These are phyloP conservation scores for Adrianichthys oophorus DNA, from an alignment of 2,797 vertebrate genomes.

Conservation along the genomic window DNA sequence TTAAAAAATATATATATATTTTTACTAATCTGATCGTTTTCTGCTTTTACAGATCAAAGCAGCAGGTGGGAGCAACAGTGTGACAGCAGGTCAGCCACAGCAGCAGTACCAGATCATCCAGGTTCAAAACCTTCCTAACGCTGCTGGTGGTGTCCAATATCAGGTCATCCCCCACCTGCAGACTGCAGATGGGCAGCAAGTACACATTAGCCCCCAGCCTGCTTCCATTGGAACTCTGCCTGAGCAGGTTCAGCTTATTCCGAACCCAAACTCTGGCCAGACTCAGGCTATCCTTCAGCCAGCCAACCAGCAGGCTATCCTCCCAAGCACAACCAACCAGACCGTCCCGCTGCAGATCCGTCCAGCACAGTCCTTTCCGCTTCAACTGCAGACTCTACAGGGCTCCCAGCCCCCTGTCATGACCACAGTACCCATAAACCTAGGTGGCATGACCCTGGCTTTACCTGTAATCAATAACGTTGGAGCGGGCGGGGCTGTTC, in stretches of 20 bases:
- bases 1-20: neutral
- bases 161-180: constrained; percentile 98
- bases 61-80: constrained; percentile 67
- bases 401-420: constrained; percentile 92
- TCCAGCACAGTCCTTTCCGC: constrained; percentile 91
- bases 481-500: constrained; percentile 85
- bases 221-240: constrained; percentile 80
- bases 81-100: constrained; percentile 72
- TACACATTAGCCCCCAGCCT: constrained; percentile 89
- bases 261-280: constrained; percentile 84
- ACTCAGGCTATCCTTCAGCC: constrained; percentile 86
- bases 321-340: constrained; percentile 91
- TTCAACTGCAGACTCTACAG: constrained; percentile 93
- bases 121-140: constrained; percentile 88
- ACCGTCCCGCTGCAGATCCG: constrained; percentile 94
- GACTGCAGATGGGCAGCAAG: constrained; percentile 93
- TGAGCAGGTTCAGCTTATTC: constrained; percentile 96
- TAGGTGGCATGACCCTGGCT: constrained; percentile 94
- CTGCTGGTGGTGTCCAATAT: constrained; percentile 91
- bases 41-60: constrained; percentile 76
- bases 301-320: constrained; percentile 80
- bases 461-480: constrained; percentile 94
- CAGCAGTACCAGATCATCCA: constrained; percentile 93
- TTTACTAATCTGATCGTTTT: constrained; percentile 16
- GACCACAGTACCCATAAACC: constrained; percentile 96